These are phyloP conservation scores for Cyrtonyx montezumae DNA, from an alignment of 2,113 vertebrate species.

Conservation along the genomic window DNA sequence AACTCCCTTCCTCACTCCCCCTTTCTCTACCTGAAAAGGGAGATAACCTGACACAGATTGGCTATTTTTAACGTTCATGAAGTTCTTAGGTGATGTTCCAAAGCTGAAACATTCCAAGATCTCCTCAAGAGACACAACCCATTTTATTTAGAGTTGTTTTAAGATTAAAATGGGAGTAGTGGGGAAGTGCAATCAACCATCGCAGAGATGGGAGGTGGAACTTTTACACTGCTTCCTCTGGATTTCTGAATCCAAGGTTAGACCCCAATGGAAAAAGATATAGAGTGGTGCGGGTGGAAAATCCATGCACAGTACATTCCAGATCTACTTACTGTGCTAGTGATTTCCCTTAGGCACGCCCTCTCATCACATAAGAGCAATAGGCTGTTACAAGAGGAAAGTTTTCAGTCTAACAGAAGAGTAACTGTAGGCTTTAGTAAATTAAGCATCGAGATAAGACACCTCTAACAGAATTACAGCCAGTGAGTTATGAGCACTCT, in stretches of 20 bases:
- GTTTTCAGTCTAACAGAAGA: not conserved
- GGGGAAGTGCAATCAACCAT: not conserved
- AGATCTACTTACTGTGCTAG: not conserved
- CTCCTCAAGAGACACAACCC: not conserved
- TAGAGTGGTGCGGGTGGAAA: not conserved
- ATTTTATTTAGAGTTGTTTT: not conserved
- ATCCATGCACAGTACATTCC: not conserved
- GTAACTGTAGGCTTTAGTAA: not conserved
- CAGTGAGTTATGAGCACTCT: not conserved
- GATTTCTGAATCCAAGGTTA: not conserved
- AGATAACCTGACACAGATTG: not conserved
- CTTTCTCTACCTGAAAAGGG: not conserved
- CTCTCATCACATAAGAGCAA: not conserved
- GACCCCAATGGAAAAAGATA: not conserved
- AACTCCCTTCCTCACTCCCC: not conserved
- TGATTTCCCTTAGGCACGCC: not conserved
- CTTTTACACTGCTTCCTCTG: not conserved
- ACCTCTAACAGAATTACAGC: not conserved
- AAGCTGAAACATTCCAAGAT: not conserved
- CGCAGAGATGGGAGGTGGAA: not conserved
- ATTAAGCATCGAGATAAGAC: not conserved
- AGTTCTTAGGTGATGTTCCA: not conserved
- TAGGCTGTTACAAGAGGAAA: not conserved
- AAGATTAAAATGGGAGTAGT: not conserved
- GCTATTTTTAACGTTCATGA: not conserved